A percentile compares a stretch with the other conserved stretches of the same genome.
These are phyloP conservation scores for Enteromius treurensis DNA, from an alignment of 2,797 vertebrate species.

Conservation along the genomic window DNA sequence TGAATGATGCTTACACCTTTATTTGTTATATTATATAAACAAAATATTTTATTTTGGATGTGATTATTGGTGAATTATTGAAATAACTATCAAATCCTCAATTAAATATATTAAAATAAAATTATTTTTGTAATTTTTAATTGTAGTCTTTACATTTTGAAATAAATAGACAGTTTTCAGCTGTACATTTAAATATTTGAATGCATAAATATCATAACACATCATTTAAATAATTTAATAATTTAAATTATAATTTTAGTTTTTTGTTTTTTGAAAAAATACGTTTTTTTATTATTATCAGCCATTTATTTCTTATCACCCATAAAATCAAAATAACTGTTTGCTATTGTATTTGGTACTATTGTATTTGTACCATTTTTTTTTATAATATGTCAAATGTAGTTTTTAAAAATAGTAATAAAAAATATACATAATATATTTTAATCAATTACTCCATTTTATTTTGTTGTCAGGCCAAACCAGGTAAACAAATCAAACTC, in stretches of 20 bases:
- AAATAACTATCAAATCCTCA: neutral
- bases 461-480: neutral
- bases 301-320: neutral
- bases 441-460: neutral
- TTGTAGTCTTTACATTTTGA: neutral
- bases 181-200: neutral
- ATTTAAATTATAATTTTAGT: neutral
- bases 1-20: too few species aligned
- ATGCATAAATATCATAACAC: neutral
- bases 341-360: neutral
- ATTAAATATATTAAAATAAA: neutral
- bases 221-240: too few species aligned
- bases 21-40: neutral
- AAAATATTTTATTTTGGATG: neutral
- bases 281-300: neutral
- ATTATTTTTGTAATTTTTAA: neutral
- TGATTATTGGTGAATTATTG: neutral
- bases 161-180: neutral
- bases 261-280: neutral
- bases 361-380: neutral
- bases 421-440: neutral
- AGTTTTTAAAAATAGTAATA: neutral
- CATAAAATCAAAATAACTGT: neutral
- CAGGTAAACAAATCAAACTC: constrained; percentile 27
- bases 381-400: neutral